Evolutionary conservation across 2,888 invertebrate genomes (phyloP), one percentile per base, ranked within the genome.

Genomic region (Stenchaetothrips biformis): DNA sequence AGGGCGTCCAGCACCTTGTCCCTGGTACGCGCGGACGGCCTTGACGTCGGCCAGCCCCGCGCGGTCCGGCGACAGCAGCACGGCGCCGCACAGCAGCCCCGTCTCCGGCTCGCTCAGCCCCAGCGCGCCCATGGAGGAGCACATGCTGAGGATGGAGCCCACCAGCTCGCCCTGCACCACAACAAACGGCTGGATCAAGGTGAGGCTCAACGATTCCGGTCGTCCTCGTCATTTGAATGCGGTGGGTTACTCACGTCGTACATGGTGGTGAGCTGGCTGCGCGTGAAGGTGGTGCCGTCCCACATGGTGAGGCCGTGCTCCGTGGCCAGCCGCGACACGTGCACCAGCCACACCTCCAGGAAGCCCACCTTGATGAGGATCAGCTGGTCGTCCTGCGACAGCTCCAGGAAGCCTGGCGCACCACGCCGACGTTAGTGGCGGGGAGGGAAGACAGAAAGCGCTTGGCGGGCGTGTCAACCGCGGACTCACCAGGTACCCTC

Each of bases 281-380:
- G 90, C 67, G 93, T 92, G 84, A 98, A 91, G 84, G 92, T 92
- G 79, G 93, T 93, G 74, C 98, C 98, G 86, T 98, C 97, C 83
- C 95, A 94, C 86, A 98, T 95, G 82, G 96, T 94, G 86, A 98
- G 89, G 83, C 92, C 91, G 79, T 92, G 89, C 81, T 92, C 91
- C 67, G 92, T 92, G 77, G 95, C 93, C 88, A 96, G 91, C 83
- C 94, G 91, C 13, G 95, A 91, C 82, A 95, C 92, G 85, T 97
- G 93, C 79, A 95, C 92, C 83, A 98, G 90, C 97, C 98, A 98
- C 82, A 97, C 92, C 88, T 98, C 98, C 87, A 97, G 97, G 89
- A 99, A 99, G 82, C 98, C 97, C 62, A 93, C 92, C 90, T 99
- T 98, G 85, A 98, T 96, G 83, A 99, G 91, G 84, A 98, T 96